Evolutionary conservation across 2,113 vertebrate genomes (phyloP).

Genomic region (Petrocephalus zakoni): DNA sequence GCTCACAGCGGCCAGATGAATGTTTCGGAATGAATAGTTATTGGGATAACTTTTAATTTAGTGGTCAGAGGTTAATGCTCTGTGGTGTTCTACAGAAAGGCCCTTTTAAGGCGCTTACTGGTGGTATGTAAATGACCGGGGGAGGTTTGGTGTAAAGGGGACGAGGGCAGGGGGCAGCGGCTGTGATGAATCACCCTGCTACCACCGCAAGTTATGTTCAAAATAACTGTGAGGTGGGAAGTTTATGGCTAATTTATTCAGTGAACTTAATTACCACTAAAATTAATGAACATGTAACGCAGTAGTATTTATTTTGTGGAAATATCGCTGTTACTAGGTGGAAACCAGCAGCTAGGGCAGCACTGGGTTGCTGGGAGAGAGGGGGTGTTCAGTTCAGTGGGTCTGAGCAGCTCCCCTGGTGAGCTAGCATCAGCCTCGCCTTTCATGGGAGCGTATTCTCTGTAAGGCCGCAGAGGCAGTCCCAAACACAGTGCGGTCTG

Average conservation of each 20-base stretch:
- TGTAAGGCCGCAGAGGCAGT: conserved; percentile 69
- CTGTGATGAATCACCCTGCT: neutral
- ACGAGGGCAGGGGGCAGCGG: neutral
- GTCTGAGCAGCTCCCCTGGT: conserved; percentile 62
- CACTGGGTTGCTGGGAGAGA: neutral
- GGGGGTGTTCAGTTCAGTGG: neutral
- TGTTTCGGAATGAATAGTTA: conserved; percentile 39
- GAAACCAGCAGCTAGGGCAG: neutral
- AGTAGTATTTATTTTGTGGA: neutral
- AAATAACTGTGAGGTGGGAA: neutral
- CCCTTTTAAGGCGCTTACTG: neutral
- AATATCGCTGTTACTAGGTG: neutral
- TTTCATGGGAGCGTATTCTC: conserved; percentile 86
- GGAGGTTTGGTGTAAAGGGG: neutral
- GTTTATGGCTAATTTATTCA: neutral
- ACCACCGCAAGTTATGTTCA: neutral
- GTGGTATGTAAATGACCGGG: neutral
- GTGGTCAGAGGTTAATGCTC: conserved; percentile 36
- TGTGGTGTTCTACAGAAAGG: neutral
- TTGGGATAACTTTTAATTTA: conserved; percentile 43
- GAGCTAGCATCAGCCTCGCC: conserved; percentile 78
- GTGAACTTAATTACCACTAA: neutral
- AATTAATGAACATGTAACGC: neutral
- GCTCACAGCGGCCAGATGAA: neutral
- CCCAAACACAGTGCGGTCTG: too few species aligned